Evolutionary conservation across 2,113 vertebrate species (phyloP), one percentile per base, ranked within the genome.

Genomic region (Malurus elegans): DNA sequence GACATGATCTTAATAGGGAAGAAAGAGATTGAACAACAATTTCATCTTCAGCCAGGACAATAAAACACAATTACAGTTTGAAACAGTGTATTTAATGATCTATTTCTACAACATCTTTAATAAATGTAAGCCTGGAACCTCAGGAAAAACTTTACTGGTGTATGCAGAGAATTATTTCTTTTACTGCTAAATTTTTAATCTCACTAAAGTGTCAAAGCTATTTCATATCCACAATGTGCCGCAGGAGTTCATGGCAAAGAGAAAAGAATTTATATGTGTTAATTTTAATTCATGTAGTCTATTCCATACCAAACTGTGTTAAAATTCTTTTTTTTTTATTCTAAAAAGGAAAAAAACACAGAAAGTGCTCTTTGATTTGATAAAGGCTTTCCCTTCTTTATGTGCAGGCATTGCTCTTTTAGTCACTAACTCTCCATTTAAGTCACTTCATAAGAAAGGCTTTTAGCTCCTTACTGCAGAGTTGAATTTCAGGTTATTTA

Each of bases 1-100:
- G 85, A 99, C 99, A 16, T 99, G 99, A 98, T 99, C 99, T 99
- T 97, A 90, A 98, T 93, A 85, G 61, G 78, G 60, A 95, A 72
- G 65, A 67, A 96, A 96, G 81, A 94, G 57, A 91, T 93, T 94
- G 88, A 88, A 93, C 58, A 96, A n/a, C 54, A 92, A 96, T 89
- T 95, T 81, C 31, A 93, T 28, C 57, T 96, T 97, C 79, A 94
- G 91, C 70, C 84, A 84, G 42, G 79, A 75, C 86, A 97, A 88
- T 62, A 88, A 60, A 91, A 91, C 36, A 83, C 83, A 95, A 93
- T 90, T 86, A 92, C 36, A 86, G 85, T 82, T 80, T 92, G 82
- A 75, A 95, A 91, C 42, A 17, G 51, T 86, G 36, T 44, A 65
- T 71, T 72, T 75, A 88, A 91, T 34, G 51, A 83, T 76, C 47